Evolutionary conservation across 2,797 vertebrate species (phyloP), one percentile per base, ranked within the genome.

Genomic region (Danio choprae): DNA sequence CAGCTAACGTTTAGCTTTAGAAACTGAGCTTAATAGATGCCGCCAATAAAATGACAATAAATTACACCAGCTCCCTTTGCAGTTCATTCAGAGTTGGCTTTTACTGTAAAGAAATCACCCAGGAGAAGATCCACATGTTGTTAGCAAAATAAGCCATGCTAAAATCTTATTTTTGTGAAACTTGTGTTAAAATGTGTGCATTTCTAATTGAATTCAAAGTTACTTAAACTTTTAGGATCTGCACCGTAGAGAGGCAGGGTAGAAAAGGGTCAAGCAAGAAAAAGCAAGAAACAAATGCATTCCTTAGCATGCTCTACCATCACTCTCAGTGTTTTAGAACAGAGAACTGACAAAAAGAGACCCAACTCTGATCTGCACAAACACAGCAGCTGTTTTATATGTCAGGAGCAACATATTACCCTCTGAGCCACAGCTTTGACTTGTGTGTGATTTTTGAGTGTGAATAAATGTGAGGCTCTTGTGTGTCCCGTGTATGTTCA

Each of bases 311-410:
- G 40, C 41, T 58, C 38, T 58, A 15, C 22, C 59, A 75, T 75
- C 58, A 75, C 29, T 29, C 62, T 55, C 48, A 16, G 6, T 63
- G 73, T 38, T 63, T 74, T 63, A 55, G 18, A 51, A 9, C 40
- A 58, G 48, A 29, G 55, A 38, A 10, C 75, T 22, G 12, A 18
- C 12, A 64, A 2, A 11, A 63, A 63, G 48, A 13, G 46, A 59
- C 12, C 12, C 22, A 29, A 59, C 22, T 58, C 55, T 59, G 56
- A 29, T 36, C 56, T 13, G 56, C 5, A 2, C 7, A 6, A 51
- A 13, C 44, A 36, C 22, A 68, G 20, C 7, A 50, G 22, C 46
- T 51, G 46, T 69, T 68, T 69, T 38, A 36, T 69, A 18, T 6
- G 29, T 69, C 3, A n/a, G 11, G 13, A 67, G 12, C 29, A 38